Conservation (phyloP, 2,113 vertebrate genomes). For the Pyxicephalus adspersus region DNA sequence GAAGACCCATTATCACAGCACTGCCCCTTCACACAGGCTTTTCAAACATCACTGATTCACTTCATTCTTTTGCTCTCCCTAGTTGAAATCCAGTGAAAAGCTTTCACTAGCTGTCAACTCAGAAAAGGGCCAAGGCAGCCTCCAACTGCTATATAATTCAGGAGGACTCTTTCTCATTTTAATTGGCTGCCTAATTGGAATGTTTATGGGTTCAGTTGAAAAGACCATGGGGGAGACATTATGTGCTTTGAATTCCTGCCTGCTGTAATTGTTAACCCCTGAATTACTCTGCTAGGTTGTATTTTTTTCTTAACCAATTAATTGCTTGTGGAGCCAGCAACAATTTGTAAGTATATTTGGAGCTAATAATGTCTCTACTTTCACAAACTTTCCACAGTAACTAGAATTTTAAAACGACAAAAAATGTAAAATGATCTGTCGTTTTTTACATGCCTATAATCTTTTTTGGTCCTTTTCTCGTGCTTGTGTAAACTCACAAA, state of each 20-base stretch:
- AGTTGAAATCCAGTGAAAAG: conserved; percentile 79
- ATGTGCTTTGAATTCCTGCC: conserved; percentile 77
- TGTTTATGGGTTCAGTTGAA: conserved; percentile 91
- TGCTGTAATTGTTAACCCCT: conserved; percentile 69
- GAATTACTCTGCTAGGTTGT: conserved; percentile 21
- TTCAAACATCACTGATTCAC: conserved; percentile 70
- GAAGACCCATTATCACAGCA: conserved; percentile 68
- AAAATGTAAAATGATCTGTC: too few relatives aligned
- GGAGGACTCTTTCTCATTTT: conserved; percentile 84
- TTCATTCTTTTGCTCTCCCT: conserved; percentile 72
- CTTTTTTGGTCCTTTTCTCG: background rate
- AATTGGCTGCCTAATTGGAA: conserved; percentile 97
- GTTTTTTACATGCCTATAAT: too few relatives aligned
- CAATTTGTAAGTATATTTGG: conserved; percentile 13
- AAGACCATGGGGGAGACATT: conserved; percentile 79
- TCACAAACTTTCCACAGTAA: background rate
- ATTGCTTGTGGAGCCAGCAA: conserved; percentile 1
- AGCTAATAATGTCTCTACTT: background rate
- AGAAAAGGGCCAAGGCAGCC: conserved; percentile 72
- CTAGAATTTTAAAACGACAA: too few relatives aligned
- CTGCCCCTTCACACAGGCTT: conserved; percentile 71
- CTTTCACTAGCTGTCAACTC: conserved; percentile 75
- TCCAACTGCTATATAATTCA: conserved; percentile 79
- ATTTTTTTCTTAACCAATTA: conserved; percentile 30
- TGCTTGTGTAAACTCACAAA: background rate